Percentiles rank a stretch among this genome's conserved stretches.
These are phyloP conservation scores for Philopedon plagiatum DNA, from an alignment of 2,888 invertebrate species.

Conservation along the genomic window DNA sequence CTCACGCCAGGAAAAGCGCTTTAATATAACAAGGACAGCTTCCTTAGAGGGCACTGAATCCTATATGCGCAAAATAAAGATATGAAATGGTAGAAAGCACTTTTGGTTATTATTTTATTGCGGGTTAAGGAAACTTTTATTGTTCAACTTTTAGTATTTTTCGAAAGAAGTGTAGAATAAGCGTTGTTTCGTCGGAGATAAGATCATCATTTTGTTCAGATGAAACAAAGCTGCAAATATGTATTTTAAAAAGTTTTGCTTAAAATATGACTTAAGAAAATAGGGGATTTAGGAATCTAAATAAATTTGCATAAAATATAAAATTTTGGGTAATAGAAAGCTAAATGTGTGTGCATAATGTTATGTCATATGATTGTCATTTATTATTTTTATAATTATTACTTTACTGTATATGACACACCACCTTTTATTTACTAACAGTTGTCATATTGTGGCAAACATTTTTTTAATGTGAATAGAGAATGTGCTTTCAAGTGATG, in stretches of 20 bases:
- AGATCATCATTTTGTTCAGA: conserved; percentile 9
- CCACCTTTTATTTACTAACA: too few relatives aligned
- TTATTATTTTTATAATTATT: too few relatives aligned
- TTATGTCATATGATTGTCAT: too few relatives aligned
- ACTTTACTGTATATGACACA: too few relatives aligned
- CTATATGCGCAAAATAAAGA: conserved; percentile 41
- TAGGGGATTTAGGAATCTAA: too few relatives aligned
- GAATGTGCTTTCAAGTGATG: too few relatives aligned
- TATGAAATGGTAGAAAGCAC: conserved; percentile 43
- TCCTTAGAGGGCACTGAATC: conserved; percentile 34
- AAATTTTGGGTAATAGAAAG: too few relatives aligned
- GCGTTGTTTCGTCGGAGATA: background rate
- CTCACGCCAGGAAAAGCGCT: conserved; percentile 25
- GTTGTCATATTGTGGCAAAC: too few relatives aligned
- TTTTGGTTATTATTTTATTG: conserved; percentile 41
- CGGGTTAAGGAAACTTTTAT: conserved; percentile 44
- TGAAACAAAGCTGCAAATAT: background rate
- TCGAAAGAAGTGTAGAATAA: conserved; percentile 7
- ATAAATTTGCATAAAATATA: too few relatives aligned
- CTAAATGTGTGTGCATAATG: too few relatives aligned
- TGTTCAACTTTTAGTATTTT: conserved; percentile 39
- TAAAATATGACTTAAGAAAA: background rate
- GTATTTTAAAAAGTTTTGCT: background rate
- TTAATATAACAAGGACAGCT: conserved; percentile 17
- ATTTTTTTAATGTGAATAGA: too few relatives aligned